These are phyloP conservation scores for Larimichthys polyactis DNA, from an alignment of 2,113 vertebrate species.

Conservation along the genomic window DNA sequence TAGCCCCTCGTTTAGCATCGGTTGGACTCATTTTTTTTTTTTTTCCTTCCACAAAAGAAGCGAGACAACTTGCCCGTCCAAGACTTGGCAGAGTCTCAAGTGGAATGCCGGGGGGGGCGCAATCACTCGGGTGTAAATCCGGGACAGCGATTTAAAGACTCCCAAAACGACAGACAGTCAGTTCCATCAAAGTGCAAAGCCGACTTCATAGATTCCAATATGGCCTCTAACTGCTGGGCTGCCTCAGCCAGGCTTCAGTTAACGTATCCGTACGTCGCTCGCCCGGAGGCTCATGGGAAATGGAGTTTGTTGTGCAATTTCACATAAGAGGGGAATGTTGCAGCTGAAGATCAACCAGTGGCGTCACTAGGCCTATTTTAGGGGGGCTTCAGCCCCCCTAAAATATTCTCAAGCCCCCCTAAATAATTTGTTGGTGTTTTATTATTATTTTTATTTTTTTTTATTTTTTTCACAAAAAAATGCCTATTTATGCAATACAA, in stretches of 20 bases:
- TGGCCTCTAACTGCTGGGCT: slow-evolving; percentile 79
- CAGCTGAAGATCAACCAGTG: slow-evolving; percentile 8
- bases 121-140: slow-evolving; percentile 51
- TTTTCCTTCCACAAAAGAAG: slow-evolving; percentile 45
- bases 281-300: slow-evolving; percentile 69
- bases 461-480: too few relatives aligned
- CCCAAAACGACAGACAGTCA: slow-evolving; percentile 76
- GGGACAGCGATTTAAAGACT: slow-evolving; percentile 66
- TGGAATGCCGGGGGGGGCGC: slow-evolving; percentile 60
- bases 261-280: slow-evolving; percentile 55
- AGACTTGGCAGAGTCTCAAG: slow-evolving; percentile 66
- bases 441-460: too few relatives aligned
- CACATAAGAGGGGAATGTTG: not conserved
- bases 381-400: too few relatives aligned
- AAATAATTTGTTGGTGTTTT: too few relatives aligned
- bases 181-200: slow-evolving; percentile 77
- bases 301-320: slow-evolving; percentile 56
- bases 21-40: slow-evolving; percentile 91
- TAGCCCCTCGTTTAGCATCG: slow-evolving; percentile 96
- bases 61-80: slow-evolving; percentile 79
- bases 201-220: slow-evolving; percentile 88
- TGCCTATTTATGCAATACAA: too few relatives aligned
- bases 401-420: too few relatives aligned
- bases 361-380: too few relatives aligned
- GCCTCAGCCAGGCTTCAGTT: slow-evolving; percentile 72